Evolutionary conservation across 2,797 vertebrate genomes (phyloP).

Genomic region (Artibeus lituratus): DNA sequence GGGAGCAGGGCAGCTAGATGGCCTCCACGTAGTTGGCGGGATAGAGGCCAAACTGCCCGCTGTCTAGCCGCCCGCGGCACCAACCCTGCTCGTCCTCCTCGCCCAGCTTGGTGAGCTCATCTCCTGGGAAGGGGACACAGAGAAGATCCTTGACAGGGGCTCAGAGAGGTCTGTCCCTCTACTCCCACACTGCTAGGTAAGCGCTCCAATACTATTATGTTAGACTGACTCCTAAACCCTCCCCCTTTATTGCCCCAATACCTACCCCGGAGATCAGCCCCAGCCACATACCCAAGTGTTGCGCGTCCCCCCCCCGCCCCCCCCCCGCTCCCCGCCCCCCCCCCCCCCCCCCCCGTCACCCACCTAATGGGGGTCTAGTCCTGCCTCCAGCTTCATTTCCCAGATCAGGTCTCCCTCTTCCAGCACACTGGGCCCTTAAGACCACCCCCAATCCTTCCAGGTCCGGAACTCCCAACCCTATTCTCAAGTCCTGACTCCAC

Average conservation of each 20-base stretch:
- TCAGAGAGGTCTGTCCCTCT: neutral
- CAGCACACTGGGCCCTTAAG: neutral
- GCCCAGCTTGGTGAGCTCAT: slow-evolving; percentile 96
- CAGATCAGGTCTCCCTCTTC: neutral
- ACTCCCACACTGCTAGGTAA: neutral
- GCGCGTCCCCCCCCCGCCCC: no score
- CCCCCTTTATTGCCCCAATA: no score
- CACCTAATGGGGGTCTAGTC: neutral
- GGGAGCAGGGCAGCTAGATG: slow-evolving; percentile 89
- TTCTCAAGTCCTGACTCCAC: neutral
- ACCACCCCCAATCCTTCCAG: no score
- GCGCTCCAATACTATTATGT: neutral
- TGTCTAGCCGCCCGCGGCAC: slow-evolving; percentile 98
- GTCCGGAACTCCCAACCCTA: no score
- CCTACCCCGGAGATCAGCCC: neutral
- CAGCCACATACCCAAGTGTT: neutral
- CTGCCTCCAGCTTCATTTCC: neutral
- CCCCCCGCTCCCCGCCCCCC: no score
- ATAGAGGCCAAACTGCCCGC: slow-evolving; percentile 94
- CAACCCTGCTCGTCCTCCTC: slow-evolving; percentile 98
- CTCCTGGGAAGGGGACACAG: slow-evolving; percentile 86
- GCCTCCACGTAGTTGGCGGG: slow-evolving; percentile 98
- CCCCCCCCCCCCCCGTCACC: neutral
- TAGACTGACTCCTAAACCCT: neutral
- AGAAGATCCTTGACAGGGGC: neutral